Conservation (phyloP, 2,888 invertebrate species). For the Philhelius pedissequus region DNA sequence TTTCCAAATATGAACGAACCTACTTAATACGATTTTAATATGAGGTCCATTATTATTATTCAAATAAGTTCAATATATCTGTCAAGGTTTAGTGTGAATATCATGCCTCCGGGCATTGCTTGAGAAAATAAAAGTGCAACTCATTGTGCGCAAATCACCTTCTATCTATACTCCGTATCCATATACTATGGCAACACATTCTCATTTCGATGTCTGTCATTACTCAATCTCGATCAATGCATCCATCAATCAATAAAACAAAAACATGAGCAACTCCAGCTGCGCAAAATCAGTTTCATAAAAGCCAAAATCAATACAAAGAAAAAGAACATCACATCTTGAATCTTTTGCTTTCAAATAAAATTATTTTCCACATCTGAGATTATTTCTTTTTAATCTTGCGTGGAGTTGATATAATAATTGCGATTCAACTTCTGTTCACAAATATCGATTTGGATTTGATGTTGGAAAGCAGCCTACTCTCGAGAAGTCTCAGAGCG, state of each 20-base stretch:
- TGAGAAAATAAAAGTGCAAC: constrained; percentile 1
- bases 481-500: not conserved
- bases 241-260: constrained; percentile 56
- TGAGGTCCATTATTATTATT: constrained; percentile 1
- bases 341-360: not conserved
- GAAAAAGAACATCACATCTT: constrained; percentile 4
- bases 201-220: constrained; percentile 49
- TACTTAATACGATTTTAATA: not conserved
- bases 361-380: not conserved
- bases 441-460: constrained; percentile 19
- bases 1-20: not conserved
- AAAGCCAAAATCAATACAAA: constrained; percentile 51
- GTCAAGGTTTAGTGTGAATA: constrained; percentile 47
- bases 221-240: constrained; percentile 64
- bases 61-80: constrained; percentile 10
- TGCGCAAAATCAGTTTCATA: constrained; percentile 56
- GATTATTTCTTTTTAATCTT: not conserved
- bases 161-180: not conserved
- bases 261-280: constrained; percentile 29
- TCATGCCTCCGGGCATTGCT: constrained; percentile 3
- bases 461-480: constrained; percentile 15
- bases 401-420: constrained; percentile 51
- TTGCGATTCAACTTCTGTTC: constrained; percentile 60
- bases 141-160: constrained; percentile 24
- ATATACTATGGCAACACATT: not conserved